Base-by-base conservation (phyloP, 2,797 vertebrate species). In the Catamblyrhynchus diadema region DNA sequence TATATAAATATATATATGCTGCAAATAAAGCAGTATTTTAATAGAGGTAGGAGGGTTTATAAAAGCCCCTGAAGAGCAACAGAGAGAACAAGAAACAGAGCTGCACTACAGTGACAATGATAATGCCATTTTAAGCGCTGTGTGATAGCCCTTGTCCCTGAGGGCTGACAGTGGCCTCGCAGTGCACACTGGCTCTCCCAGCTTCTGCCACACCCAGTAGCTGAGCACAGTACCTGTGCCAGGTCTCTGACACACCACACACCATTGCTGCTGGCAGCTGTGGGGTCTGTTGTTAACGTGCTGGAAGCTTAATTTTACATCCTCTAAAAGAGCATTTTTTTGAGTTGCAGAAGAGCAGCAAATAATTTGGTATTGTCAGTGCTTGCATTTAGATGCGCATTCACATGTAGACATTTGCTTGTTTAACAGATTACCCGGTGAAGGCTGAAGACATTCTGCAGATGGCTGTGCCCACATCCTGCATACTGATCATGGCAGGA, bases 391-490 rank as follows among this genome's bases (percentile, higher is more conserved):
- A 28, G 51, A 45, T 69, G 88, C 74, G 59, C 5, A 2, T 48
- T 50, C 21, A 18, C 48, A 9, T 37, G 27, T 73, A 61, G 67
- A 14, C 67, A 12, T 81, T 8, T 69, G 44, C 86, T 83, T 72
- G 6, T 94, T 95, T 90, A 15, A 69, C 93, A 97, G 97, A 93
- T 74, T 81, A 94, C 16, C 41, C 8, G 28, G 19, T 25, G 20
- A 65, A 93, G 50, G 69, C 95, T 79, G 94, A 95, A 53, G 94
- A 96, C 60, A 54, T 62, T 75, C 81, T 98, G 74, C 92, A 74
- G 7, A 59, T 95, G 32, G 90, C 70, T 33, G 72, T 98, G 25
- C 60, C 57, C 19, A 6, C 97, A 61, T 74, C 94, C 85, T 98
- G 98, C 59, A 1, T 96, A 8, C 7, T 96, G 64, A 91, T 98